Evolutionary conservation across 2,797 vertebrate genomes (phyloP).

Genomic region (Babyrousa celebensis): DNA sequence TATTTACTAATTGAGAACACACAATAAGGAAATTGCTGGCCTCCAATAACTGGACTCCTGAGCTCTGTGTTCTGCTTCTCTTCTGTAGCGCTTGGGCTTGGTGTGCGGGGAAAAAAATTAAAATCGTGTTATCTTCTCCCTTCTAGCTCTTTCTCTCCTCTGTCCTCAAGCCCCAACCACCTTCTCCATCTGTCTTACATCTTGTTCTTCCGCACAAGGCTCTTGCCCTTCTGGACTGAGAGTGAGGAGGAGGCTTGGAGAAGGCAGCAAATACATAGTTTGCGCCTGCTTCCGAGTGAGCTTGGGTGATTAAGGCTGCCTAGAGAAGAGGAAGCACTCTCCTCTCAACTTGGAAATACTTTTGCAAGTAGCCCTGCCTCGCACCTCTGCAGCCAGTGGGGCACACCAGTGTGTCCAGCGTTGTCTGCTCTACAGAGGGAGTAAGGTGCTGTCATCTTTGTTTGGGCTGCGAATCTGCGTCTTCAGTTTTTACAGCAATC

Average conservation of each 20-base stretch:
- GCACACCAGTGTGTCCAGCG: neutral
- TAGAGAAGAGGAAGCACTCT: neutral
- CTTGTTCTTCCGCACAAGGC: neutral
- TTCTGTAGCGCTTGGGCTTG: neutral
- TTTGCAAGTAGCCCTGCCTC: neutral
- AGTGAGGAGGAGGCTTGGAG: neutral
- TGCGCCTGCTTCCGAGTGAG: slow-evolving; percentile 36
- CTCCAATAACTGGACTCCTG: neutral
- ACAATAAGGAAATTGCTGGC: neutral
- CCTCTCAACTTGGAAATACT: neutral
- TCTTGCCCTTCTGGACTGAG: neutral
- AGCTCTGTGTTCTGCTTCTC: neutral
- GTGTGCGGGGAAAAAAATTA: neutral
- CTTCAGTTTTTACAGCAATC: neutral
- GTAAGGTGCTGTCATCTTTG: neutral
- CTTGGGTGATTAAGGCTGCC: neutral
- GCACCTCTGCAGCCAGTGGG: neutral
- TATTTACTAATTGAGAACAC: slow-evolving; percentile 31
- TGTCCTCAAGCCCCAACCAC: neutral
- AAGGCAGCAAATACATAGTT: neutral
- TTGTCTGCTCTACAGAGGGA: slow-evolving; percentile 15
- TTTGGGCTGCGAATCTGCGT: neutral
- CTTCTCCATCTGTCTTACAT: neutral
- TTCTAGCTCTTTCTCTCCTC: neutral
- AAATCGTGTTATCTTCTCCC: neutral